These are phyloP conservation scores for Montipora cactus DNA, from an alignment of 64 coral and sea anemone species.

Conservation along the genomic window DNA sequence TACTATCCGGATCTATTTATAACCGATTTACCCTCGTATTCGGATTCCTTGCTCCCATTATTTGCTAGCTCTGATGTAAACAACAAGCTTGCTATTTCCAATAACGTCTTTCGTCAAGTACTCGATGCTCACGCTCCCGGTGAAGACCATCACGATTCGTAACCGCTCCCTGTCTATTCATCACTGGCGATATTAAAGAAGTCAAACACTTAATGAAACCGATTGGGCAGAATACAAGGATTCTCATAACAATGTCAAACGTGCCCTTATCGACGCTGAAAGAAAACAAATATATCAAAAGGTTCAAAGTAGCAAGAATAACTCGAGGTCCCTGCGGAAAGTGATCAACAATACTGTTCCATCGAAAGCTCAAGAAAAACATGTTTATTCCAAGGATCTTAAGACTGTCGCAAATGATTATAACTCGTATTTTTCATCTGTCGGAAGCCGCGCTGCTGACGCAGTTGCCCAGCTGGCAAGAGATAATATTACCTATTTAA, in stretches of 20 bases:
- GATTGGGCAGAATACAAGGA: conserved; percentile 42
- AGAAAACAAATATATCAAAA: conserved; percentile 39
- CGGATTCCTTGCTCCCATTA: conserved; percentile 22
- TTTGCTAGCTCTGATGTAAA: not conserved
- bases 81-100: not conserved
- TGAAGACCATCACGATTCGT: too few species aligned
- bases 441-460: conserved; percentile 23
- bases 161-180: too few species aligned
- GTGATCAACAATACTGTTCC: conserved; percentile 31
- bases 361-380: not conserved
- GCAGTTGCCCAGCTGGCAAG: conserved; percentile 28
- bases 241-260: not conserved
- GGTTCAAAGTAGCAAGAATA: not conserved
- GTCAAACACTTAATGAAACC: not conserved
- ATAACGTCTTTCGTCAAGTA: not conserved
- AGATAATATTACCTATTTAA: conserved; percentile 11
- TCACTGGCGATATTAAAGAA: conserved; percentile 23
- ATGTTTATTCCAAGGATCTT: not conserved
- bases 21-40: conserved; percentile 3
- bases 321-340: conserved; percentile 36
- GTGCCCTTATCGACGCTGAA: conserved; percentile 33
- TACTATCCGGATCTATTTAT: conserved; percentile 12
- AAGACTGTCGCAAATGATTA: conserved; percentile 13
- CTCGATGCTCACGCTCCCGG: too few species aligned
- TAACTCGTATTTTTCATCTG: conserved; percentile 56